phyloP scores from a whole-genome alignment of 2,113 vertebrate species.

The Mesitornis unicolor region DNA sequence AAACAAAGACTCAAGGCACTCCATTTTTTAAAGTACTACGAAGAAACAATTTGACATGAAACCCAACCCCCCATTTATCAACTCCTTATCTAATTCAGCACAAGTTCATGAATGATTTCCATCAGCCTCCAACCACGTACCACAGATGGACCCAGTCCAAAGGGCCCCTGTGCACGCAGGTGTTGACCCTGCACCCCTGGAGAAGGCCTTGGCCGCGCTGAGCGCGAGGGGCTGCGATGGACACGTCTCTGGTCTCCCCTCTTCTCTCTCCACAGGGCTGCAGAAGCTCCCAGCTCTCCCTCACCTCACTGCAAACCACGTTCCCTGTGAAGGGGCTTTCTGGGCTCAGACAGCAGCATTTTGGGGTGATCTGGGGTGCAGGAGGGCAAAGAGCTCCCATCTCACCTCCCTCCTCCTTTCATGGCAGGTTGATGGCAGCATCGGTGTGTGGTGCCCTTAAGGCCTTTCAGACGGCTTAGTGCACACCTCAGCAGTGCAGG shows the following conservation, averaged over 20 bases:
- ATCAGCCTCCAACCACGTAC: neutral
- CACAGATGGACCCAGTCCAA: neutral
- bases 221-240: neutral
- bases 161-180: neutral
- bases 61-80: constrained; percentile 14
- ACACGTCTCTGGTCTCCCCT: rapidly evolving
- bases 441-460: neutral
- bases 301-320: neutral
- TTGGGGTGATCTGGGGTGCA: neutral
- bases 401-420: neutral
- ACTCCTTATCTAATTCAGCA: neutral
- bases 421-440: neutral
- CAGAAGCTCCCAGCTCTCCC: neutral
- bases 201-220: rapidly evolving
- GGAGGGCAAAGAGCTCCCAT: neutral
- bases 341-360: neutral
- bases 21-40: neutral
- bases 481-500: neutral
- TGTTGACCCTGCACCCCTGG: neutral
- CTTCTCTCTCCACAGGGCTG: neutral
- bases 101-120: constrained; percentile 10
- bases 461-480: neutral
- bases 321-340: neutral
- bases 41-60: constrained; percentile 10
- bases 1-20: neutral